Evolutionary conservation across 2,888 invertebrate genomes (phyloP), one percentile per base, ranked within the genome.

Genomic region (Geophilus truncorum): DNA sequence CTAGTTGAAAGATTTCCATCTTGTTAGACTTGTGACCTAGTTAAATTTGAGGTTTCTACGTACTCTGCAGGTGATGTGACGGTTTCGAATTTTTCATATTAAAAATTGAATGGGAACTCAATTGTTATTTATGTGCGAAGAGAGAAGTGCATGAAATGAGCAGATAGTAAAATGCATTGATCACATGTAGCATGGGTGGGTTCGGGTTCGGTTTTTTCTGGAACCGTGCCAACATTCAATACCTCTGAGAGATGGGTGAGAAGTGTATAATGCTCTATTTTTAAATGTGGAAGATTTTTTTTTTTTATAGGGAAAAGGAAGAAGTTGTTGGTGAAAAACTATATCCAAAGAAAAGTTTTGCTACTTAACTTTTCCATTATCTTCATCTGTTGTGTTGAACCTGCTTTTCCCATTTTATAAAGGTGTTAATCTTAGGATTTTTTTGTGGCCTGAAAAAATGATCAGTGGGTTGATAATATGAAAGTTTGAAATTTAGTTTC

Each of bases 131-230:
- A 62, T 62, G 62, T 62, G 62, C 62, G 62, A 62, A 25, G 15
- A 62, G 45, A 45, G 45, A 45, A 45, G 62, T 62, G 62, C 62
- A 62, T 62, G 62, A 62, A 62, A 62, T 62, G 62, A 62, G 62
- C 62, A 62, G 62, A 62, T 62, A 25, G 62, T 62, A 62, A 62
- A 62, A 62, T 62, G 62, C 62, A 62, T 62, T 62, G 62, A 62
- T 62, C 62, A 62, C 23, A 28, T 62, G 62, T 62, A 62, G 62
- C 23, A 28, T 45, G 45, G 45, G 45, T 45, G 18, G 45, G 45
- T 45, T 45, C 45, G n/a, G 45, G 15, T 45, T 45, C 25, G 45
- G 15, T 45, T 45, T 62, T 57, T 62, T 62, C 28, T 62, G 62
- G 62, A 62, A 25, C 10, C 12, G 25, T 5, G 62, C 62, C 62